Percentiles rank a stretch among this genome's conserved stretches.
Conservation (phyloP, 2,113 vertebrate species). For the Leiothrix lutea region DNA sequence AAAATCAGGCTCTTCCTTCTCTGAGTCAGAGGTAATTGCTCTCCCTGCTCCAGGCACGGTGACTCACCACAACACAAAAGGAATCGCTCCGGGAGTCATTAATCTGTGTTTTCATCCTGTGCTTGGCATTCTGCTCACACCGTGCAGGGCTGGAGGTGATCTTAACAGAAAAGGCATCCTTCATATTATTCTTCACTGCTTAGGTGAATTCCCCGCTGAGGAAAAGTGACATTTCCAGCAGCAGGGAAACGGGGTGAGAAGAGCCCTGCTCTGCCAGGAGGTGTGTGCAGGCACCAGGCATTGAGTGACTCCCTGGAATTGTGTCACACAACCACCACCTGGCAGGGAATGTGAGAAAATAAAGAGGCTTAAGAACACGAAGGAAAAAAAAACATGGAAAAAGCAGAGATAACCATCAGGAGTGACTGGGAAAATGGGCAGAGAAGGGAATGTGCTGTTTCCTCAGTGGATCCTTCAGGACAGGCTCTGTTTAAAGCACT, state of each 20-base stretch:
- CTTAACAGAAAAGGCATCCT: not conserved
- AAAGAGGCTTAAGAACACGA: not conserved
- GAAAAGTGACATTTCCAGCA: not conserved
- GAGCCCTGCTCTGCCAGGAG: not conserved
- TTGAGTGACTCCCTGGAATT: rapidly evolving
- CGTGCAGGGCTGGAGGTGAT: not conserved
- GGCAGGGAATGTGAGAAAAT: not conserved
- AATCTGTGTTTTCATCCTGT: not conserved
- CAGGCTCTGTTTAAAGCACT: not conserved
- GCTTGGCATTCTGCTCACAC: not conserved
- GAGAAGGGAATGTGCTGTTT: not conserved
- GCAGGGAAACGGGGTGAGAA: not conserved
- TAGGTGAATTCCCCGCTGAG: not conserved
- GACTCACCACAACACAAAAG: not conserved
- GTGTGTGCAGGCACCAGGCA: not conserved
- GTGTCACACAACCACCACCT: not conserved
- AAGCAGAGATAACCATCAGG: not conserved
- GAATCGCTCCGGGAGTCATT: not conserved
- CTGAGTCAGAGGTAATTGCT: constrained; percentile 3
- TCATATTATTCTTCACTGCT: not conserved
- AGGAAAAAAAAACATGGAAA: not conserved
- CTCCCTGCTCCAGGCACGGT: not conserved
- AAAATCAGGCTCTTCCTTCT: not conserved
- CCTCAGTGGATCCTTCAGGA: not conserved
- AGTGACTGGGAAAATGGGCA: not conserved